phyloP scores from a whole-genome alignment of 1,140 invertebrate genomes.

The Bombus sylvicola region DNA sequence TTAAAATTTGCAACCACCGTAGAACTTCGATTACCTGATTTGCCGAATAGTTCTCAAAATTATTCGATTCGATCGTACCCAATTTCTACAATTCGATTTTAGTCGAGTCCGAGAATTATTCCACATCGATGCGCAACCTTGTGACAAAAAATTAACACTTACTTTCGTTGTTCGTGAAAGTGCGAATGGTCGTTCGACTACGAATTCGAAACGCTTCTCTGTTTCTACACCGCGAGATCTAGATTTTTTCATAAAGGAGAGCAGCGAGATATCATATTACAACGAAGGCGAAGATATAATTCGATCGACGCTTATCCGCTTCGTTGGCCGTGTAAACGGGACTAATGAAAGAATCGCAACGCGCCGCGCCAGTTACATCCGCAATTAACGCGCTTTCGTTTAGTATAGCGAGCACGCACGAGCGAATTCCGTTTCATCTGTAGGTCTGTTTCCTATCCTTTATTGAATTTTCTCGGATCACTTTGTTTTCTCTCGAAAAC shows the following conservation, averaged over 20 bases:
- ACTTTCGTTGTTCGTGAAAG: no score
- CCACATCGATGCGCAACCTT: no score
- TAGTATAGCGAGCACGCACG: not conserved
- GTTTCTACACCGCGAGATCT: not conserved
- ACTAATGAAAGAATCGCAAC: slow-evolving; percentile 72
- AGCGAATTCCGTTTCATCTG: not conserved
- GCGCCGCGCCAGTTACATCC: slow-evolving; percentile 28
- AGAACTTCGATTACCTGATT: not conserved
- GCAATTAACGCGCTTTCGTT: slow-evolving; percentile 31
- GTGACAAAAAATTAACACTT: no score
- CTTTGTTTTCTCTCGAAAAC: slow-evolving; percentile 8
- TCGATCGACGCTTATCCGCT: slow-evolving; percentile 65
- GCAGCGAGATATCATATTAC: slow-evolving; percentile 2
- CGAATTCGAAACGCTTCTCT: not conserved
- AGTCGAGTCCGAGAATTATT: no score
- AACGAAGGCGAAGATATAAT: slow-evolving; percentile 52
- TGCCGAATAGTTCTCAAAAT: not conserved
- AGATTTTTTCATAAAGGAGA: not conserved
- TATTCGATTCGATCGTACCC: no score
- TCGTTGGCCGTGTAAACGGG: slow-evolving; percentile 71
- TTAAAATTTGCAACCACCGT: no score
- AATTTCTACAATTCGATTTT: not conserved
- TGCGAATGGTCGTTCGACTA: no score
- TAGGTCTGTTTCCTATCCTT: no score
- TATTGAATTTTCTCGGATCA: slow-evolving; percentile 33